Evolutionary conservation across 2,797 vertebrate genomes (phyloP).

Genomic region (Falco biarmicus): DNA sequence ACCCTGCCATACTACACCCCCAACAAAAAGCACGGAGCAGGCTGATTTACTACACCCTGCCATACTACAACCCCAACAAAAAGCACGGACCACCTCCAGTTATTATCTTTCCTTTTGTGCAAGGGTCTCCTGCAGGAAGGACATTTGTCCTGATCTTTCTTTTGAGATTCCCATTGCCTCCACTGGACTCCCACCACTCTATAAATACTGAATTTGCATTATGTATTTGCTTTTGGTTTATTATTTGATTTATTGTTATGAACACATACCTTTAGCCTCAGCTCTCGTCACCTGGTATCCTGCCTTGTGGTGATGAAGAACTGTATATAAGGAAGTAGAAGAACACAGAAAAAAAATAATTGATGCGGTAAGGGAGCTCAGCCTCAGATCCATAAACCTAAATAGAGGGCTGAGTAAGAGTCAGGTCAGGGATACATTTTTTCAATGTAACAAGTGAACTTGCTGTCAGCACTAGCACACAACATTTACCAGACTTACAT

Average conservation of each 20-base stretch:
- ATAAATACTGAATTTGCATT: neutral
- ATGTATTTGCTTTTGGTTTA: neutral
- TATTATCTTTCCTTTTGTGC: neutral
- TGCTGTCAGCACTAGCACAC: neutral
- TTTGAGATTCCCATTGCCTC: neutral
- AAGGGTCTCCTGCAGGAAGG: neutral
- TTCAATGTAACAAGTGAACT: neutral
- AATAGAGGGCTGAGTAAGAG: neutral
- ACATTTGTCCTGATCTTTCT: neutral
- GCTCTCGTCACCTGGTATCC: slow-evolving; percentile 78
- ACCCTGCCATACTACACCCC: neutral
- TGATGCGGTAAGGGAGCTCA: neutral
- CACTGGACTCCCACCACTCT: neutral
- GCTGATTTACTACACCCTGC: neutral
- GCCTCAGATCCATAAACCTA: neutral
- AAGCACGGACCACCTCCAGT: neutral
- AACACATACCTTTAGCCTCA: slow-evolving; percentile 73
- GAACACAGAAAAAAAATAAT: neutral
- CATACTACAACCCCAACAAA: neutral
- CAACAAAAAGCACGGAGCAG: accelerated
- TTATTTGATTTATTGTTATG: neutral
- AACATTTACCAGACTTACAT: neutral
- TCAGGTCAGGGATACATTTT: neutral
- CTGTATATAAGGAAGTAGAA: slow-evolving; percentile 40
- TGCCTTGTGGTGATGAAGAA: slow-evolving; percentile 77